phyloP scores from a whole-genome alignment of 2,797 vertebrate species.

The Accipiter badius region DNA sequence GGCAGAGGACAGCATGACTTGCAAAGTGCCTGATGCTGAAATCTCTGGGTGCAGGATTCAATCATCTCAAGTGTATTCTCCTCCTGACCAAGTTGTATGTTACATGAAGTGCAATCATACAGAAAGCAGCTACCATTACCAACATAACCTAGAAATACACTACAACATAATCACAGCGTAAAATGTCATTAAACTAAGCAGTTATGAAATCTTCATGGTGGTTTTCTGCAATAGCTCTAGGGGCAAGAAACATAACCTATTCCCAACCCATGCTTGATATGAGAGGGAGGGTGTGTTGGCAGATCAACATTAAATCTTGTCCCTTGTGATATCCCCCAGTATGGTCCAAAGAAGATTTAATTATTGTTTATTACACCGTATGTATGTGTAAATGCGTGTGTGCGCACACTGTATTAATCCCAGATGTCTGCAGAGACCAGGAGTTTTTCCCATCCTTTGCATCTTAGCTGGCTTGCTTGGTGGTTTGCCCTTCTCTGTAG shows the following conservation, averaged over 20 bases:
- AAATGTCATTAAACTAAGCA: neutral
- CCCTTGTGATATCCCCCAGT: neutral
- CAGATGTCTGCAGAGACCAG: neutral
- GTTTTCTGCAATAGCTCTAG: neutral
- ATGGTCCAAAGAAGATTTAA: neutral
- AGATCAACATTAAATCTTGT: neutral
- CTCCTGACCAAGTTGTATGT: neutral
- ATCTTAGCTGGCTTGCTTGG: neutral
- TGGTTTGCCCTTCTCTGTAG: neutral
- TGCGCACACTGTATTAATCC: neutral
- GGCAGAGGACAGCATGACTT: neutral
- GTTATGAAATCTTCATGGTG: neutral
- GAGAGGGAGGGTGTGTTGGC: neutral
- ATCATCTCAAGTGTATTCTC: accelerated
- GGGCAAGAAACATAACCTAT: neutral
- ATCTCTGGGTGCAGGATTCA: neutral
- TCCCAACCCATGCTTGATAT: accelerated
- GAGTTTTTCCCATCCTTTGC: neutral
- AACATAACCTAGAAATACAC: neutral
- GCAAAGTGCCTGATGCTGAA: neutral
- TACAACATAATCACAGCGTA: neutral
- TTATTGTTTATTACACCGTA: neutral
- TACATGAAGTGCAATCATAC: neutral
- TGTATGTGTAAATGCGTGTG: neutral
- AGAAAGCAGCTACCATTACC: neutral